phyloP scores from a whole-genome alignment of 2,113 vertebrate species.

The Pluvianellus socialis region DNA sequence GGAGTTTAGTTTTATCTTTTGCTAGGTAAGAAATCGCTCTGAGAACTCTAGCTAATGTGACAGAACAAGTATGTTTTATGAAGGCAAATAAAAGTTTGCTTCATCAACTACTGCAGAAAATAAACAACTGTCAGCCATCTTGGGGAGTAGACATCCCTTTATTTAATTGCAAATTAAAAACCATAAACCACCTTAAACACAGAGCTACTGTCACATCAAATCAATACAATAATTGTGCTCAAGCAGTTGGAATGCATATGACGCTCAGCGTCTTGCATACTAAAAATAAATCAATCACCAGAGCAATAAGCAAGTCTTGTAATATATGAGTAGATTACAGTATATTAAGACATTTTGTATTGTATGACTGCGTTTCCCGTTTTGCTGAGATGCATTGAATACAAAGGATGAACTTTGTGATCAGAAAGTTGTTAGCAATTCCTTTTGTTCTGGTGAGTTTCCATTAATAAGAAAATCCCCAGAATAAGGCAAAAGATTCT shows the following conservation, averaged over 20 bases:
- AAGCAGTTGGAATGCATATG: slow-evolving; percentile 37
- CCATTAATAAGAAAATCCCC: background rate
- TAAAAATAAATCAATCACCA: slow-evolving; percentile 55
- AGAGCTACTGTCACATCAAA: slow-evolving; percentile 69
- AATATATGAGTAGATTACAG: background rate
- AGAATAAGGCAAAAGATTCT: background rate
- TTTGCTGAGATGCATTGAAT: background rate
- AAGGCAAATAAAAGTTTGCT: slow-evolving; percentile 66
- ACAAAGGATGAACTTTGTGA: slow-evolving; percentile 1
- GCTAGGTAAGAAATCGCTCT: slow-evolving; percentile 4
- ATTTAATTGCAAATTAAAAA: slow-evolving; percentile 81
- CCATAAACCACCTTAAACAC: slow-evolving; percentile 71
- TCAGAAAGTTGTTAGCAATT: slow-evolving; percentile 15
- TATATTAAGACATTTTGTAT: slow-evolving; percentile 27
- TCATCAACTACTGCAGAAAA: slow-evolving; percentile 41
- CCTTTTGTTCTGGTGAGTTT: background rate
- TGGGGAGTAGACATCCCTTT: slow-evolving; percentile 60
- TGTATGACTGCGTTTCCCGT: background rate
- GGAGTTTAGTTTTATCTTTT: slow-evolving; percentile 40
- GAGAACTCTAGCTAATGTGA: slow-evolving; percentile 37
- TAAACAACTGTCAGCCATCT: slow-evolving; percentile 69
- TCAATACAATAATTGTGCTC: slow-evolving; percentile 73
- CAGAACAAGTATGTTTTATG: slow-evolving; percentile 53
- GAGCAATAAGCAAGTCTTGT: slow-evolving; percentile 2
- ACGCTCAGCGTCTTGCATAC: slow-evolving; percentile 23